Percentiles rank a stretch among this genome's conserved stretches.
phyloP scores from a whole-genome alignment of 2,113 vertebrate genomes.

The Bolborhynchus lineola region DNA sequence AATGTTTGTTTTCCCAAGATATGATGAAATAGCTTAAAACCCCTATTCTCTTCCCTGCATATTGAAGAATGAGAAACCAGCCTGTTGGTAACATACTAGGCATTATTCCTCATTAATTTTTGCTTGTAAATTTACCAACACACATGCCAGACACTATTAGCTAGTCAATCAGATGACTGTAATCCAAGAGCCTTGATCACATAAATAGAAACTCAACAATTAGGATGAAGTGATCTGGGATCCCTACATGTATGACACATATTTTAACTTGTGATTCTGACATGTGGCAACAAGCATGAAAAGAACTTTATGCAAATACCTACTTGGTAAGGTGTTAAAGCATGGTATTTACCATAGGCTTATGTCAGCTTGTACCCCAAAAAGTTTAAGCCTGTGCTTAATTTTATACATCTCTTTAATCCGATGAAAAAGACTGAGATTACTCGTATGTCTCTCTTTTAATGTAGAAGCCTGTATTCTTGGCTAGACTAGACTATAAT shows the following conservation, averaged over 20 bases:
- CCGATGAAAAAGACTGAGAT: not conserved
- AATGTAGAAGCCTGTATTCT: not conserved
- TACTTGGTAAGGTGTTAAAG: not conserved
- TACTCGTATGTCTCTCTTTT: not conserved
- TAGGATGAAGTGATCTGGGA: not conserved
- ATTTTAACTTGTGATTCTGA: not conserved
- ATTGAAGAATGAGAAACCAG: not conserved
- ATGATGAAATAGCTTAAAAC: not conserved
- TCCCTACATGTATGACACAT: rapidly evolving
- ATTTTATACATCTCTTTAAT: not conserved
- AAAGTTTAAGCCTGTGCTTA: not conserved
- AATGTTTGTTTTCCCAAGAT: not conserved
- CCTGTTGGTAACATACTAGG: not conserved
- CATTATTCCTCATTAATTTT: not conserved
- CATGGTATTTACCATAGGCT: not conserved
- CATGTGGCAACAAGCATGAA: not conserved
- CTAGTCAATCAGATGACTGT: not conserved
- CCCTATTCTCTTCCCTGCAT: not conserved
- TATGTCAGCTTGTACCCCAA: not conserved
- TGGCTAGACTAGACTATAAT: not conserved
- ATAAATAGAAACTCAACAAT: not conserved
- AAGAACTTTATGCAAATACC: not conserved
- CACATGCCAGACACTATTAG: not conserved
- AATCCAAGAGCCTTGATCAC: not conserved
- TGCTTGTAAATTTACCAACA: not conserved